phyloP scores from a whole-genome alignment of 2,113 vertebrate species.

The Ptilonorhynchus violaceus region DNA sequence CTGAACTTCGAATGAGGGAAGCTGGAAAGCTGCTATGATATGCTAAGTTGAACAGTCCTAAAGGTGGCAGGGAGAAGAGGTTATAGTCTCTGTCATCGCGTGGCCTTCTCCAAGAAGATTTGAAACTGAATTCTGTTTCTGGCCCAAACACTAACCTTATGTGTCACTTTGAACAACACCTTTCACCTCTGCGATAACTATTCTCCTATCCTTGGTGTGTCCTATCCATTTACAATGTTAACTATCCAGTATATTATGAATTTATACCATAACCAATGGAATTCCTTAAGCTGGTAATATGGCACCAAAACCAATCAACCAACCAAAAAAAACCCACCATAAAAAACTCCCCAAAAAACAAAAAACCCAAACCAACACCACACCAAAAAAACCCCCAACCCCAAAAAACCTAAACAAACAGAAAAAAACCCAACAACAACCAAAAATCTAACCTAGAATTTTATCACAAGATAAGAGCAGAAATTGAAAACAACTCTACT shows the following conservation, averaged over 20 bases:
- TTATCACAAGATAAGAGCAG: not conserved
- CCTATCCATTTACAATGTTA: not conserved
- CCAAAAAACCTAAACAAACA: not conserved
- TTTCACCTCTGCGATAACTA: not conserved
- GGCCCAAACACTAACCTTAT: not conserved
- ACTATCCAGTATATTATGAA: not conserved
- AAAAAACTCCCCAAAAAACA: not conserved
- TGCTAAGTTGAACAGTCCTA: not conserved
- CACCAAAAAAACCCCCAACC: not conserved
- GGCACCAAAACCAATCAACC: not conserved
- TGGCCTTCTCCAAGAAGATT: not conserved
- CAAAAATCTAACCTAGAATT: not conserved
- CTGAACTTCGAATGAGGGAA: not conserved
- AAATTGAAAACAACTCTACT: rapidly evolving
- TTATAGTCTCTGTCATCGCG: not conserved
- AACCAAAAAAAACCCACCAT: not conserved
- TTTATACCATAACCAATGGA: not conserved
- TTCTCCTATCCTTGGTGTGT: not conserved
- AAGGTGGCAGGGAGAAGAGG: not conserved
- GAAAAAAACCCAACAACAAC: too few species aligned
- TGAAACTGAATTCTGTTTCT: not conserved
- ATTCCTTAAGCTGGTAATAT: not conserved
- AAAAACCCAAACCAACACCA: not conserved
- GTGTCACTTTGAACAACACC: not conserved
- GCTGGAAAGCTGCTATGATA: not conserved